Evolutionary conservation across 2,797 vertebrate genomes (phyloP), one percentile per base, ranked within the genome.

Genomic region (Mormyrus hasselquistii): DNA sequence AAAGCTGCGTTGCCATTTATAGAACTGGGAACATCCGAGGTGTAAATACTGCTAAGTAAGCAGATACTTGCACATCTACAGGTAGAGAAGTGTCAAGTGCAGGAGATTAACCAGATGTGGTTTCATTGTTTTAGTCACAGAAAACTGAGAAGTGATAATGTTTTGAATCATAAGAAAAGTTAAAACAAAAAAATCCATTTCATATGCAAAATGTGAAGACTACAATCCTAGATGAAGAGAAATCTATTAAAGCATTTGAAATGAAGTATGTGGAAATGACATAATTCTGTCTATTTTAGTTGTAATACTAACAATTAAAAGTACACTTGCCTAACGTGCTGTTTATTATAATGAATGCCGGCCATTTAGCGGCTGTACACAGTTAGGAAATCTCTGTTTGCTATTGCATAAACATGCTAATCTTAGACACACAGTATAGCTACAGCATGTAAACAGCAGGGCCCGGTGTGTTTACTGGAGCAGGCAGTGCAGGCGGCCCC

Each of bases 401-500:
- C 87, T 53, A 41, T 88, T 87, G 22, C 9, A 59, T 91, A 91
- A 91, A 91, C 91, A 90, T 16, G 82, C 76, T 86, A 89, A 88
- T 91, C 90, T 83, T 59, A 73, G 88, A 84, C 16, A 76, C 69
- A 69, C 86, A 65, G 57, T 87, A 47, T 69, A 69, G 57, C 57
- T 44, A 22, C 29, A 29, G 89, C 88, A 29, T 90, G 62, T 89
- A 91, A 91, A 91, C 55, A 91, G 25, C 22, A 62, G 3, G 5
- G 87, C 62, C 55, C 22, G 12, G 79, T 52, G 49, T 88, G 87
- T 90, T 90, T 90, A 91, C 73, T 65, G 86, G 65, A 88, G 89
- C 65, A 16, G 89, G 86, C 87, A 87, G 90, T 88, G 90, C 89
- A 86, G 87, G 89, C 83, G 9, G 57, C 86, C 55, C 34, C 57